A percentile compares a stretch with the other conserved stretches of the same genome.
These are phyloP conservation scores for Megathymus violae DNA, from an alignment of 1,140 invertebrate genomes.

Conservation along the genomic window DNA sequence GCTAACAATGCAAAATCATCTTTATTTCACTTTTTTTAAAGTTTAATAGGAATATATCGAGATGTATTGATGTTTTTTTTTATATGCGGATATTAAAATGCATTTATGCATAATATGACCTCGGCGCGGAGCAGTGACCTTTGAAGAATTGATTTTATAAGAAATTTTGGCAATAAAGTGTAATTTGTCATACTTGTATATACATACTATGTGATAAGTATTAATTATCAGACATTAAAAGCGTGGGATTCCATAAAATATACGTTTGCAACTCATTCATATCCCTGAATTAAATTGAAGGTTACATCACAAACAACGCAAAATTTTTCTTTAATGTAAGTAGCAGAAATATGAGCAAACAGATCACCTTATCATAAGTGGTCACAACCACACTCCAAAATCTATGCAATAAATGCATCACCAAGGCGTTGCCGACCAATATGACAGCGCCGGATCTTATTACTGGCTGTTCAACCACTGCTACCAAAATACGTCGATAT, in stretches of 20 bases:
- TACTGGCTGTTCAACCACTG: too few relatives aligned
- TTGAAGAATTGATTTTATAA: slow-evolving; percentile 52
- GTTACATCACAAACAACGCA: too few relatives aligned
- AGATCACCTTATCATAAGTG: too few relatives aligned
- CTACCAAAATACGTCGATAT: too few relatives aligned
- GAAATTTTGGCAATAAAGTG: slow-evolving; percentile 28
- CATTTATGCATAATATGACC: slow-evolving; percentile 62
- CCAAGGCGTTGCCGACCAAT: too few relatives aligned
- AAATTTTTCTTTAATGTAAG: too few relatives aligned
- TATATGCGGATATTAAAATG: slow-evolving; percentile 40
- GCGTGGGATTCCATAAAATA: not conserved
- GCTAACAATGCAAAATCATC: not conserved
- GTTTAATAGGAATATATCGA: not conserved
- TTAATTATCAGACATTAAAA: slow-evolving; percentile 16
- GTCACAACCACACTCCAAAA: too few relatives aligned
- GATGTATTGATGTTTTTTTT: slow-evolving; percentile 21
- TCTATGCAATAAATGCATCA: too few relatives aligned
- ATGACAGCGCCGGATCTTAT: too few relatives aligned
- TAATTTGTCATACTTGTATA: slow-evolving; percentile 37
- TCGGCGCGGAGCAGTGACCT: slow-evolving; percentile 40
- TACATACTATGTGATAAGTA: slow-evolving; percentile 22
- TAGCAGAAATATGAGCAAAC: too few relatives aligned
- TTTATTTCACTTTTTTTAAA: not conserved
- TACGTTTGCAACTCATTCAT: too few relatives aligned
- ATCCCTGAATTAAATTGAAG: too few relatives aligned